Conservation (phyloP, 2,797 vertebrate species). For the Spinus pinus region DNA sequence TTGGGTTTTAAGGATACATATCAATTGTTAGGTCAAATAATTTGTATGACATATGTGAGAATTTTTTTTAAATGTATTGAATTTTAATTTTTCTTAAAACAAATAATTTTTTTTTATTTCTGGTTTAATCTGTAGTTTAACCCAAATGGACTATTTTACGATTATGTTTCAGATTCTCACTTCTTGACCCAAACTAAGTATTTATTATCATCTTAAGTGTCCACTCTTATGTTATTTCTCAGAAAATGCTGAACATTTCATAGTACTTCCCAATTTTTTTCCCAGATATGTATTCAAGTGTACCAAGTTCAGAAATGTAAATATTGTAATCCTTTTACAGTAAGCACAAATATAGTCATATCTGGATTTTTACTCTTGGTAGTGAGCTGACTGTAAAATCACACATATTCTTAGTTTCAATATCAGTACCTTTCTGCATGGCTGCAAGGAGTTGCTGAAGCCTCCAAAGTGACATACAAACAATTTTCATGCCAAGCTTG, state of each 20-base stretch:
- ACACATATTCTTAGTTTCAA: neutral
- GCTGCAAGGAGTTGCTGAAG: slow-evolving; percentile 77
- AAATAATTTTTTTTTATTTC: neutral
- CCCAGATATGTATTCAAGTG: neutral
- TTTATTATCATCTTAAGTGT: neutral
- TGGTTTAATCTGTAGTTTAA: neutral
- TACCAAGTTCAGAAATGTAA: neutral
- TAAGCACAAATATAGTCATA: neutral
- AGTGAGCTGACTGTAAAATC: neutral
- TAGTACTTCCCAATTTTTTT: neutral
- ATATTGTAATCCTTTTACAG: neutral
- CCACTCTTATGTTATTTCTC: neutral
- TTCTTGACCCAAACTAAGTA: neutral
- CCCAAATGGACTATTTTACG: neutral
- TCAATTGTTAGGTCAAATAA: neutral
- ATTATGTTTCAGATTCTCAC: neutral
- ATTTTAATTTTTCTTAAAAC: neutral
- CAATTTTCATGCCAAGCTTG: slow-evolving; percentile 72
- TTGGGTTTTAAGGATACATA: neutral
- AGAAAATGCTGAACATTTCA: neutral
- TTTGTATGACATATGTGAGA: neutral
- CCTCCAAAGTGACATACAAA: slow-evolving; percentile 79
- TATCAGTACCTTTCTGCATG: slow-evolving; percentile 79
- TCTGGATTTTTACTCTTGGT: neutral
- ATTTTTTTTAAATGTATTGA: neutral